Percentiles rank a stretch among this genome's conserved stretches.
Conservation (phyloP, 2,888 invertebrate genomes). For the Candidula unifasciata region DNA sequence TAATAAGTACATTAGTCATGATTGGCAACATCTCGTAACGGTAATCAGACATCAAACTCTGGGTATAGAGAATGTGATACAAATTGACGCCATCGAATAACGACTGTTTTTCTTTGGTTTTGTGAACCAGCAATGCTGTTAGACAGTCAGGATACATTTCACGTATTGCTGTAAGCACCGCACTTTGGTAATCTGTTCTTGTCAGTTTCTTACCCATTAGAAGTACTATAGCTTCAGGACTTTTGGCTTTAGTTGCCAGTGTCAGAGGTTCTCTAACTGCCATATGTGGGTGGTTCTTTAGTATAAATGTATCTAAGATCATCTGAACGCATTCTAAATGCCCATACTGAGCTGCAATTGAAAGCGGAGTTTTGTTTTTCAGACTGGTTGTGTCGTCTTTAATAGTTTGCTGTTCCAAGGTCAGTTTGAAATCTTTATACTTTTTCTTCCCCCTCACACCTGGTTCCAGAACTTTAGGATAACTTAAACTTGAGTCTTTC, state of each 20-base stretch:
- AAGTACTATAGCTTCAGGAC: conserved; percentile 45
- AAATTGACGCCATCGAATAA: conserved; percentile 48
- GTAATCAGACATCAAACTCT: conserved; percentile 36
- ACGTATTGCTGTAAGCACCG: conserved; percentile 39
- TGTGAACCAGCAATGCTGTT: conserved; percentile 19
- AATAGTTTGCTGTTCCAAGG: not conserved
- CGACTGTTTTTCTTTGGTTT: conserved; percentile 16
- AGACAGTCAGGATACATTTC: conserved; percentile 48
- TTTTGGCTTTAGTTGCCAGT: conserved; percentile 45
- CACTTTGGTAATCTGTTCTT: conserved; percentile 44
- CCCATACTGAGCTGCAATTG: conserved; percentile 39
- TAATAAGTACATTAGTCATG: conserved; percentile 46
- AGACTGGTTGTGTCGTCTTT: not conserved
- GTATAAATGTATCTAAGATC: conserved; percentile 27
- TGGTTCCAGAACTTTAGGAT: conserved; percentile 21
- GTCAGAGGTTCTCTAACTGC: conserved; percentile 35
- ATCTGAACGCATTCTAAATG: conserved; percentile 43
- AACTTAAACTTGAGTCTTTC: not conserved
- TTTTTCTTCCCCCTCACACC: conserved; percentile 44
- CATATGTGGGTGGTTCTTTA: conserved; percentile 21
- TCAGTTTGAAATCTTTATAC: conserved; percentile 41
- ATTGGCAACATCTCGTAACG: conserved; percentile 43
- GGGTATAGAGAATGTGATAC: conserved; percentile 46
- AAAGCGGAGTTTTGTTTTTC: conserved; percentile 43
- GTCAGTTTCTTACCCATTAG: conserved; percentile 35